Conservation (phyloP, 2,113 vertebrate species). For the Hippocampus guttulatus region DNA sequence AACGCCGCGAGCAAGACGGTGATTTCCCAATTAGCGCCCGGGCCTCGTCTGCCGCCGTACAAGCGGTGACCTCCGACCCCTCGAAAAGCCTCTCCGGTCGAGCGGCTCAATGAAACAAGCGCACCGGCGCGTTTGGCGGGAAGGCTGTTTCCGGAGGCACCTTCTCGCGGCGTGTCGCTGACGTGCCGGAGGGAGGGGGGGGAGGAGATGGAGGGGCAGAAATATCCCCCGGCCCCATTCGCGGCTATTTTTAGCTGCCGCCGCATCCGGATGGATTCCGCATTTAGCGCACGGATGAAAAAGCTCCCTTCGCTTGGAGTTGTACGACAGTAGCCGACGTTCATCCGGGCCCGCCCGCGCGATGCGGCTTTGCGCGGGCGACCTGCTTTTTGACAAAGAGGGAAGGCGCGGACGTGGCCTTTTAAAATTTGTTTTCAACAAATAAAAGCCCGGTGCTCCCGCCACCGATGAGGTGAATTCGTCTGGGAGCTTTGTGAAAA, state of each 20-base stretch:
- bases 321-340: constrained; percentile 17
- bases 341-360: constrained; percentile 13
- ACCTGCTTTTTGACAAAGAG: neutral
- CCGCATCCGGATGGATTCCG: constrained; percentile 45
- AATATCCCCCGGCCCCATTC: constrained; percentile 43
- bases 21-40: constrained; percentile 27
- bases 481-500: too few relatives aligned
- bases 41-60: constrained; percentile 7
- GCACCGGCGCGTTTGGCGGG: constrained; percentile 44
- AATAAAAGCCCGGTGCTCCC: too few relatives aligned
- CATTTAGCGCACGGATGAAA: constrained; percentile 44
- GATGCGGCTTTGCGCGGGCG: constrained; percentile 22
- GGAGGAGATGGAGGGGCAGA: neutral
- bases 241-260: constrained; percentile 54
- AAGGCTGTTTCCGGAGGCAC: constrained; percentile 27
- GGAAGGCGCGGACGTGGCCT: too few relatives aligned
- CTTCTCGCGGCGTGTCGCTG: constrained; percentile 52
- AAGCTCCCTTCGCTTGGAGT: constrained; percentile 46
- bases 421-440: too few relatives aligned
- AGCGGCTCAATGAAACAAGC: constrained; percentile 52
- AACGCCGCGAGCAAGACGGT: too few relatives aligned
- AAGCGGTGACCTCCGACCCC: too few relatives aligned
- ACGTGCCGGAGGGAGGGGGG: constrained; percentile 6
- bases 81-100: constrained; percentile 20
- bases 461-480: too few relatives aligned